phyloP scores from a whole-genome alignment of 2,113 vertebrate genomes.

The Dromiciops gliroides region DNA sequence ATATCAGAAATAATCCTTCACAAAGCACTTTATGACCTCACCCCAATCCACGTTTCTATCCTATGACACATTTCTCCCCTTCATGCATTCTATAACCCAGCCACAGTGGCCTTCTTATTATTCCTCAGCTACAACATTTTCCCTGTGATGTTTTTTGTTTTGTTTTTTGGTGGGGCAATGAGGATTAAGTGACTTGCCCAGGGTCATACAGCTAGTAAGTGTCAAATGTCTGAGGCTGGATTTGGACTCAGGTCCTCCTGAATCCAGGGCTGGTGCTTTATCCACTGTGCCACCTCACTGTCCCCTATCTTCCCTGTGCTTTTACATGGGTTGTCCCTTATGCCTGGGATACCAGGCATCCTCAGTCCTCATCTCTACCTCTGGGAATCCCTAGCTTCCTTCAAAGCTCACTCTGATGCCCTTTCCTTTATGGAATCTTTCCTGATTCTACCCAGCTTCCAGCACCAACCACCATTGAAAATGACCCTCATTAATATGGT shows the following conservation, averaged over 20 bases:
- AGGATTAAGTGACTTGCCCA: no score
- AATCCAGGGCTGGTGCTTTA: no score
- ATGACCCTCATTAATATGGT: conserved; percentile 45
- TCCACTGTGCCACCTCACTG: no score
- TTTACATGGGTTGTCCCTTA: background rate
- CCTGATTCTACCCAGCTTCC: background rate
- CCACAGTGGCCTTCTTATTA: background rate
- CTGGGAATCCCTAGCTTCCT: background rate
- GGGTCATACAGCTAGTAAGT: no score
- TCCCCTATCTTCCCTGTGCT: background rate
- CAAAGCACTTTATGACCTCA: background rate
- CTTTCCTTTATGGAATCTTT: background rate
- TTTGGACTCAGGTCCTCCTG: no score
- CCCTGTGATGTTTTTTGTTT: no score
- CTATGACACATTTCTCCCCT: background rate
- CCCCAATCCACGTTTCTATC: background rate
- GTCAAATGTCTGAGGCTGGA: no score
- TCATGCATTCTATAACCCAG: background rate
- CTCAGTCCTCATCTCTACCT: background rate
- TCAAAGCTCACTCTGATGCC: background rate
- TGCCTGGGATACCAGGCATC: background rate
- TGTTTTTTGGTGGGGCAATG: no score
- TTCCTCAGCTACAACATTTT: background rate
- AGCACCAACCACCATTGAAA: background rate
- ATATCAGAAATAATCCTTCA: background rate